Evolutionary conservation across 2,888 invertebrate species (phyloP).

Genomic region (Smittia aterrima): DNA sequence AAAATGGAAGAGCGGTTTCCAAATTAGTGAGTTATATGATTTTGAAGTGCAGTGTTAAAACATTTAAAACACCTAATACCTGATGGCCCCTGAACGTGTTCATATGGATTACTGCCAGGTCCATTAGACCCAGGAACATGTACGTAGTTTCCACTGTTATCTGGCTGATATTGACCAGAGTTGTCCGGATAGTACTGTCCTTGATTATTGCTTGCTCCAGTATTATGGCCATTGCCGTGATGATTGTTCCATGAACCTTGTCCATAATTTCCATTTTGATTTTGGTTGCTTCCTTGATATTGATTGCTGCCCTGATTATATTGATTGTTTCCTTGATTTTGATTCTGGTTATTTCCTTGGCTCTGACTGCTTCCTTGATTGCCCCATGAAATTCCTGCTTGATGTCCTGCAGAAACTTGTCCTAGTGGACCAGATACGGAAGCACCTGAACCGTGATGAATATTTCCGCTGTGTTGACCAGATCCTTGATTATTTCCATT

Average conservation of each 20-base stretch:
- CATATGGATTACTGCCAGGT: neutral
- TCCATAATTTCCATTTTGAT: neutral
- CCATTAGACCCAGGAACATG: constrained; percentile 23
- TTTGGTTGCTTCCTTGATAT: too few species aligned
- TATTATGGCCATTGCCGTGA: neutral
- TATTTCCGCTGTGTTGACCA: neutral
- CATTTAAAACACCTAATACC: neutral
- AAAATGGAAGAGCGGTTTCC: neutral
- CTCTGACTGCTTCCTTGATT: neutral
- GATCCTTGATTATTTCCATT: neutral
- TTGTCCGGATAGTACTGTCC: constrained; percentile 42
- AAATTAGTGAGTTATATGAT: neutral
- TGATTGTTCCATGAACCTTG: neutral
- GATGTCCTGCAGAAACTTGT: neutral
- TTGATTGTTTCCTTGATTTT: neutral
- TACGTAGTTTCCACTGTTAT: constrained; percentile 11
- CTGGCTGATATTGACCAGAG: constrained; percentile 43
- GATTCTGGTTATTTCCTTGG: neutral
- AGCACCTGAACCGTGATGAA: neutral
- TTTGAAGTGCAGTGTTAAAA: neutral
- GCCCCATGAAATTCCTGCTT: too few species aligned
- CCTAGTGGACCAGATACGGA: neutral
- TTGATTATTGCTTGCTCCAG: constrained; percentile 32
- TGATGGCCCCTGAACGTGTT: constrained; percentile 19
- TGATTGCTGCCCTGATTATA: constrained; percentile 2